These are phyloP conservation scores for Nibea albiflora DNA, from an alignment of 2,113 vertebrate species.

Conservation along the genomic window DNA sequence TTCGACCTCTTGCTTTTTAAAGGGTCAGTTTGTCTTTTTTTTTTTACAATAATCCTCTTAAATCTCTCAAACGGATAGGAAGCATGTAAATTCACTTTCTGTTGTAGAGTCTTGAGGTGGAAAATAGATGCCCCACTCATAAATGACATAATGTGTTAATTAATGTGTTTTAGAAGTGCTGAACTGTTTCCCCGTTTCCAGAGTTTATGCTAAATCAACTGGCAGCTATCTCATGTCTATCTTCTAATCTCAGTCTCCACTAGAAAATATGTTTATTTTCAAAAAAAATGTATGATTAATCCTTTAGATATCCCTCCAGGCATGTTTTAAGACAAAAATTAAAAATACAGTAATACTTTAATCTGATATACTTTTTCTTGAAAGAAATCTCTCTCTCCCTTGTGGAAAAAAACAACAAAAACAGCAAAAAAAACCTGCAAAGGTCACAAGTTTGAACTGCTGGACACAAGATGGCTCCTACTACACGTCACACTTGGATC, in stretches of 20 bases:
- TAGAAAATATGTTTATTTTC: not conserved
- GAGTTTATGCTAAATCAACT: not conserved
- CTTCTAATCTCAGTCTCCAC: not conserved
- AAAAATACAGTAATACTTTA: no score
- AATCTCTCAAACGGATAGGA: no score
- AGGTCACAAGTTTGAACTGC: not conserved
- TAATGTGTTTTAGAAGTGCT: not conserved
- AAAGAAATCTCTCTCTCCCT: not conserved
- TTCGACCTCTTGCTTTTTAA: conserved; percentile 23
- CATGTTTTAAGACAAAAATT: not conserved
- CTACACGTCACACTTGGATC: not conserved
- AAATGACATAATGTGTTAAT: not conserved
- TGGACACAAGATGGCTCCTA: not conserved
- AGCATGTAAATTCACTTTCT: not conserved
- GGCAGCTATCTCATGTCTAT: not conserved
- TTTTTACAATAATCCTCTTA: not conserved
- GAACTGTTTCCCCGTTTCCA: no score
- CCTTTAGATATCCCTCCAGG: not conserved
- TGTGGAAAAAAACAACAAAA: no score
- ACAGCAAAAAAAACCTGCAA: no score
- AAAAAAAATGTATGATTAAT: not conserved
- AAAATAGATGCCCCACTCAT: not conserved
- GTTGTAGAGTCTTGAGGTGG: not conserved
- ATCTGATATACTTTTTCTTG: no score
- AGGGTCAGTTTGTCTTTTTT: not conserved